Base-by-base conservation (phyloP, 2,797 vertebrate genomes). In the Syngnathus rostellatus region DNA sequence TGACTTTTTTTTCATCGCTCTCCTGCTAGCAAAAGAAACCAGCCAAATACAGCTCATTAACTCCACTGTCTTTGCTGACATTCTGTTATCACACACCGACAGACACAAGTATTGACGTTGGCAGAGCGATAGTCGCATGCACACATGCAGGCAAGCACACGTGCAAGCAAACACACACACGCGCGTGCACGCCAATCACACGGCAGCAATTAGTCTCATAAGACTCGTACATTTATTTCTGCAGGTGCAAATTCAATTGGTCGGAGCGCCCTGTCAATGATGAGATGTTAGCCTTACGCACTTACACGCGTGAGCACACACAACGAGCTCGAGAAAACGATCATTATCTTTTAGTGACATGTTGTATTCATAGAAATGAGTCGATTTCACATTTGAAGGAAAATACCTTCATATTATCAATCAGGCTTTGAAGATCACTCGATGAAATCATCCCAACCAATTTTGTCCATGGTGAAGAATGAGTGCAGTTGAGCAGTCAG, bases 81-180 rank as follows among this genome's bases (percentile, higher is more conserved):
- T 88, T 84, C 83, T 84, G 85, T 88, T 88, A 87, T 87, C 84
- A 83, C 83, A 78, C 69, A 74, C 66, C 77, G 81, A 86, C 88
- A 88, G 84, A 77, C 84, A 80, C 79, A 83, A 83, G 76, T 84
- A 83, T 84, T 87, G 85, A 77, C 68, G 77, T 80, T 87, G 82
- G 83, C 84, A 80, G 68, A 51, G 76, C 78, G 73, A 55, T 70
- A n/a, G 63, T 54, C 73, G 75, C 57, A 16, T 16, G 11, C 54
- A 57, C 12, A 31, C 62, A 46, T 55, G 64, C 41, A 64, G 60
- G 60, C 55, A 23, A 23, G 64, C 16, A 45, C 50, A 6, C 67
- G 50, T 67, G 72, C 58, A 23, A 23, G 23, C 23, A 23, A 23
- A 23, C 23, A 23, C 23, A 23, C 23, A 1, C 23, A 23, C 23